These are phyloP conservation scores for Mystacides longicornis DNA, from an alignment of 2,888 invertebrate genomes.

Conservation along the genomic window DNA sequence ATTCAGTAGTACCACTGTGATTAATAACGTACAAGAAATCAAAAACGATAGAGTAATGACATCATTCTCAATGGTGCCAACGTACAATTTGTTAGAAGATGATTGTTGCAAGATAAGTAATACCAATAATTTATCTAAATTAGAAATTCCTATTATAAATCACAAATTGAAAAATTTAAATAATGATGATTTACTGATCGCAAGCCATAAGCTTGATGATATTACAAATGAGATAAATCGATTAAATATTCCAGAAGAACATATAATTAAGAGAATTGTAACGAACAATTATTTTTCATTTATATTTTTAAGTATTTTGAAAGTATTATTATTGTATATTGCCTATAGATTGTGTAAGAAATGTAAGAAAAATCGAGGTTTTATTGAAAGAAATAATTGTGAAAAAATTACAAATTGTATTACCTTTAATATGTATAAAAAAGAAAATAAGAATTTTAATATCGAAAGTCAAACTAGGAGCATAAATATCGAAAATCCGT, in stretches of 20 bases:
- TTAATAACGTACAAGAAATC: neutral
- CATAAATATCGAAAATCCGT: too few relatives aligned
- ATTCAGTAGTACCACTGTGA: neutral
- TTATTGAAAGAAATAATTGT: neutral
- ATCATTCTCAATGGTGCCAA: neutral
- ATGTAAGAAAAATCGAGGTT: neutral
- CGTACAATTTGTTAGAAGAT: neutral
- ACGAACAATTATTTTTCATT: neutral
- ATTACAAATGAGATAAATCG: neutral
- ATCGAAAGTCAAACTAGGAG: neutral
- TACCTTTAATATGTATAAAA: neutral
- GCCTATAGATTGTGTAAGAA: neutral
- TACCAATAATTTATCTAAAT: neutral
- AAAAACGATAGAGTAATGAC: neutral
- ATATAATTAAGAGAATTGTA: neutral
- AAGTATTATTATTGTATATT: neutral
- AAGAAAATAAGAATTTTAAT: neutral
- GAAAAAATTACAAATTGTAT: neutral
- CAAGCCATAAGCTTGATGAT: constrained; percentile 3
- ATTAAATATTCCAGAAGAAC: neutral
- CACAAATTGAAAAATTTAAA: neutral
- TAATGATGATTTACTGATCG: neutral
- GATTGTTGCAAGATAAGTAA: neutral
- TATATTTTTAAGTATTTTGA: neutral
- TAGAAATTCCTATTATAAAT: neutral